phyloP scores from a whole-genome alignment of 2,888 invertebrate genomes.

The Nomada goodeniana region DNA sequence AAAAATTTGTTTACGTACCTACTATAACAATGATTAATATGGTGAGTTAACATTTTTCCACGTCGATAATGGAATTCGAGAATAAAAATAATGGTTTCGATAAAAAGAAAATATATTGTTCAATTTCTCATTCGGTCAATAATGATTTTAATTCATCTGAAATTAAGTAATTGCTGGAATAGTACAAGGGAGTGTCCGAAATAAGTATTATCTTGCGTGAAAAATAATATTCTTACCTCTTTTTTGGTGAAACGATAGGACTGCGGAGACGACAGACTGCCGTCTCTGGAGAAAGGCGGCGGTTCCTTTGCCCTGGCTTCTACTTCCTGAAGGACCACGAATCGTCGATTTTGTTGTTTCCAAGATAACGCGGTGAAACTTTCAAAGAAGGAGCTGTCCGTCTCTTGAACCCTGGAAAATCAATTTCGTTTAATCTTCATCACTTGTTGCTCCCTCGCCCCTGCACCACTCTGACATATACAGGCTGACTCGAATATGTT shows the following conservation, averaged over 20 bases:
- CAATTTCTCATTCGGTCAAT: no score
- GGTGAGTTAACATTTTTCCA: no score
- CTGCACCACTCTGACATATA: neutral
- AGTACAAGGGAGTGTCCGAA: no score
- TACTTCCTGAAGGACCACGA: constrained; percentile 91
- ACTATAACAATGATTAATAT: no score
- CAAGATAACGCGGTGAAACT: constrained; percentile 96
- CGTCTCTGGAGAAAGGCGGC: constrained; percentile 82
- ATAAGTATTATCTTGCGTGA: neutral
- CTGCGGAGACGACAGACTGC: constrained; percentile 81
- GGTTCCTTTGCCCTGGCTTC: constrained; percentile 89
- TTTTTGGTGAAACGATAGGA: constrained; percentile 76
- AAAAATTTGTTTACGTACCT: no score
- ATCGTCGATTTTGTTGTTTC: constrained; percentile 95
- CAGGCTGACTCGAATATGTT: neutral
- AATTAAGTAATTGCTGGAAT: no score
- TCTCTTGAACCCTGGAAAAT: constrained; percentile 94
- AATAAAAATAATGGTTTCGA: no score
- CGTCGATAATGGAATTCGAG: no score
- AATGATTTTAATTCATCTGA: no score
- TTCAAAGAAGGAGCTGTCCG: constrained; percentile 97
- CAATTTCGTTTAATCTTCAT: constrained; percentile 6
- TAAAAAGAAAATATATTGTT: no score
- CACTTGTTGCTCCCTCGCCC: constrained; percentile 18
- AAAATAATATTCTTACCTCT: constrained; percentile 65